These are phyloP conservation scores for Myotis pilosus DNA, from an alignment of 2,797 vertebrate genomes.

Conservation along the genomic window DNA sequence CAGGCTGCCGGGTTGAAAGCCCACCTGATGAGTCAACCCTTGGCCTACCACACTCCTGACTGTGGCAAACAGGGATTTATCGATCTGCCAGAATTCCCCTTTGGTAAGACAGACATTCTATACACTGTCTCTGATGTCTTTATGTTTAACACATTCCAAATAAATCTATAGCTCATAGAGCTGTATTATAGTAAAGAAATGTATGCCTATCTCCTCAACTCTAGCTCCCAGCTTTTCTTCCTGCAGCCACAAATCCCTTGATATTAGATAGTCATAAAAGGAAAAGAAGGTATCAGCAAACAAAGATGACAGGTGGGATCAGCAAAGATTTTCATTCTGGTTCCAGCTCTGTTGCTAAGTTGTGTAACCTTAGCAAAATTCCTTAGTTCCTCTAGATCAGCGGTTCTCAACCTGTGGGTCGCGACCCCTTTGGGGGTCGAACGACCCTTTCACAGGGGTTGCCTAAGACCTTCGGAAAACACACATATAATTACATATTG, in stretches of 20 bases:
- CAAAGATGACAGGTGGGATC: neutral
- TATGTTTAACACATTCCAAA: neutral
- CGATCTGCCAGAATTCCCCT: slow-evolving; percentile 96
- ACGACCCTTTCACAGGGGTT: too few relatives aligned
- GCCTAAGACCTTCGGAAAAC: too few relatives aligned
- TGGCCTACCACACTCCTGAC: slow-evolving; percentile 95
- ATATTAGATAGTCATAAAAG: neutral
- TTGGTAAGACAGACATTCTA: slow-evolving; percentile 84
- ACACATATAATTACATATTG: too few relatives aligned
- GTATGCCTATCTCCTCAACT: neutral
- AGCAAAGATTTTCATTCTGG: neutral
- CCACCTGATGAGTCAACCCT: slow-evolving; percentile 92
- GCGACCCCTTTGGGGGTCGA: too few relatives aligned
- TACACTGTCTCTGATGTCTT: neutral
- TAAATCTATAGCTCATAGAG: neutral
- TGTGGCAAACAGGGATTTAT: slow-evolving; percentile 96
- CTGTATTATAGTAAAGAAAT: neutral
- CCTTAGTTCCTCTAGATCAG: neutral
- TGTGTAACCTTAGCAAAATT: neutral
- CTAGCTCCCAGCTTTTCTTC: neutral
- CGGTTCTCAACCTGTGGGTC: too few relatives aligned
- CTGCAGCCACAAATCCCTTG: neutral
- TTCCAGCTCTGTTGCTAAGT: neutral
- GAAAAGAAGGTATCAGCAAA: neutral
- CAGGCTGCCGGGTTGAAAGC: slow-evolving; percentile 91